Evolutionary conservation across 2,888 invertebrate genomes (phyloP), one percentile per base, ranked within the genome.

Genomic region (Cremastobaeus sp.): DNA sequence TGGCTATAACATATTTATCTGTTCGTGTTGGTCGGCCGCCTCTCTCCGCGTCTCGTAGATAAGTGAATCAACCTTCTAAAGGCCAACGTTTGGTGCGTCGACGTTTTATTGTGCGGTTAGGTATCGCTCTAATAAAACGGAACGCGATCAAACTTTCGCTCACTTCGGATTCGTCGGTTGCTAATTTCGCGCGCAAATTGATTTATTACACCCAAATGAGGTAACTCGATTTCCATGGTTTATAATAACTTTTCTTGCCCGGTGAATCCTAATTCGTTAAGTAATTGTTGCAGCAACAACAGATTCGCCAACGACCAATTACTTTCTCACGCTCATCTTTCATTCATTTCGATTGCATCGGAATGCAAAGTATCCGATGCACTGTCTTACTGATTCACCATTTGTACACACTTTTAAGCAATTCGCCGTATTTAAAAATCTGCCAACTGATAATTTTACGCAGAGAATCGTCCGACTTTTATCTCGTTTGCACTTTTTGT

Each of bases 11-110:
- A 55, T 39, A 64, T 64, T 59, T 64, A 64, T 64, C 68, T 52
- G 62, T 41, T 35, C 45, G 34, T 59, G 60, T 47, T 37, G 1
- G 35, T 52, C 35, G 4, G 21, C 39, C 21, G 6, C 35, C 32
- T 37, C 54, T 45, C 34, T 74, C 41, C 41, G 39, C 35, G 57
- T 28, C 32, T 15, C 45, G 30, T 20, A 54, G 70, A 64, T 54
- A 70, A 70, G 55, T 50, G 57, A 57, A 57, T 71, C 70, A 70
- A 41, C 62, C 62, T 70, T 64, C 62, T 43, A 64, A 62, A 70
- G 70, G 57, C 70, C 70, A 52, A 55, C 32, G 18, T 62, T 64
- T 50, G 20, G 39, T 50, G 32, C 62, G 54, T 70, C 55, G 48
- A n/a, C 55, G 70, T 70, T 70, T 70, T 64, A 54, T 69, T 60